Percentiles rank a stretch among this genome's conserved stretches.
Conservation (phyloP, 2,888 invertebrate genomes). For the Rhimphoctona megacephalus region DNA sequence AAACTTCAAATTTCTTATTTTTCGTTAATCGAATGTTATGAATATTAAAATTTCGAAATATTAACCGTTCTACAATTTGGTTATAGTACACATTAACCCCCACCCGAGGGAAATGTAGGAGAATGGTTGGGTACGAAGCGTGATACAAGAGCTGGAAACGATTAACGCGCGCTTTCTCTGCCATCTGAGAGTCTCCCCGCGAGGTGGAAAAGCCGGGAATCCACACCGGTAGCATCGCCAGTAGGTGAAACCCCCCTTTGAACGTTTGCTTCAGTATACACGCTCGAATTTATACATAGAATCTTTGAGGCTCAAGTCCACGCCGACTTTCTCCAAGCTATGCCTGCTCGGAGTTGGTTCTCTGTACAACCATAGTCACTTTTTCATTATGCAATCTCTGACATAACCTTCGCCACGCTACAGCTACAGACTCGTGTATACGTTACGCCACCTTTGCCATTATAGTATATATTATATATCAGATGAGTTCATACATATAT, state of each 20-base stretch:
- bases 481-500: slow-evolving; percentile 20
- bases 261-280: slow-evolving; percentile 28
- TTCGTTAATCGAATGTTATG: too few relatives aligned
- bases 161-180: slow-evolving; percentile 64
- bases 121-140: slow-evolving; percentile 25
- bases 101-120: slow-evolving; percentile 3
- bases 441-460: slow-evolving; percentile 79
- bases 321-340: slow-evolving; percentile 73
- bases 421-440: slow-evolving; percentile 72
- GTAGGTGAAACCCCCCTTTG: slow-evolving; percentile 21
- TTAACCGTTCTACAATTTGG: too few relatives aligned
- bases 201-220: slow-evolving; percentile 52
- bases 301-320: slow-evolving; percentile 69
- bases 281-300: slow-evolving; percentile 52
- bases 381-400: slow-evolving; percentile 82
- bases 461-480: slow-evolving; percentile 63
- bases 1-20: too few relatives aligned
- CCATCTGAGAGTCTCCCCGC: slow-evolving; percentile 40
- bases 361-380: slow-evolving; percentile 72
- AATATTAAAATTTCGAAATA: too few relatives aligned
- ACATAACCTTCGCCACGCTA: slow-evolving; percentile 84
- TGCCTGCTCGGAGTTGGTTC: slow-evolving; percentile 68
- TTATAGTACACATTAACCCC: too few relatives aligned
- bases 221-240: slow-evolving; percentile 35
- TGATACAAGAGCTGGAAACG: slow-evolving; percentile 43